Base-by-base conservation (phyloP, 1,140 invertebrate species). In the Brachionus calyciflorus region DNA sequence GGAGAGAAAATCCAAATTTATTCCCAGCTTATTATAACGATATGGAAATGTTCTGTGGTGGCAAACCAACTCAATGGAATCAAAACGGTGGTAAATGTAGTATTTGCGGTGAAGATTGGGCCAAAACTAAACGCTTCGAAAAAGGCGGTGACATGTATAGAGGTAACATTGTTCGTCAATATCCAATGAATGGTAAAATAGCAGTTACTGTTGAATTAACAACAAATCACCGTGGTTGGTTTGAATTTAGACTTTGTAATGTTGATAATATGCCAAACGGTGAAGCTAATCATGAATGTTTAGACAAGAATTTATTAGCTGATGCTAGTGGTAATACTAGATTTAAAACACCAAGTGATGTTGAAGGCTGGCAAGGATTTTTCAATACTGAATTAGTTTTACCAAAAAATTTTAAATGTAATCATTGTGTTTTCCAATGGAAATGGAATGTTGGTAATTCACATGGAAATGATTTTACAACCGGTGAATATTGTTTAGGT, bases 11-110 rank as follows among this genome's bases (percentile, higher is more conserved):
- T 2, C 21, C 60, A 26, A 65, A 65, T 24, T 4, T 19, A 24
- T 65, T 65, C 26, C 88, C 87, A 48, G 91, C 92, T 81, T 91
- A 93, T 82, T 94, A 94, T 84, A 93, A 94, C 81, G 93, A 95
- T 81, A 91, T 93, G 81, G 91, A 94, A 82, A 87, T 91, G 1
- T 93, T 91, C 83, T 95, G 93, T 82, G 93, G 93, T 3, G 93
- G 93, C 3, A 92, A 92, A 80, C 87, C 84, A 90, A n/a, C 4
- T n/a, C 70, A 75, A 51, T 75, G 70, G 70, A 21, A 41, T 2
- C 7, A 41, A 41, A 53, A 75, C 26, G 49, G 12, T n/a, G 70
- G 70, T 7, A 75, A 75, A 37, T 75, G 70, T 41, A 44, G 70
- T 26, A 57, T 75, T 40, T 75, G 70, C 49, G 70, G 70, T 41